phyloP scores from a whole-genome alignment of 2,888 invertebrate genomes.

The Agriopis marginaria region DNA sequence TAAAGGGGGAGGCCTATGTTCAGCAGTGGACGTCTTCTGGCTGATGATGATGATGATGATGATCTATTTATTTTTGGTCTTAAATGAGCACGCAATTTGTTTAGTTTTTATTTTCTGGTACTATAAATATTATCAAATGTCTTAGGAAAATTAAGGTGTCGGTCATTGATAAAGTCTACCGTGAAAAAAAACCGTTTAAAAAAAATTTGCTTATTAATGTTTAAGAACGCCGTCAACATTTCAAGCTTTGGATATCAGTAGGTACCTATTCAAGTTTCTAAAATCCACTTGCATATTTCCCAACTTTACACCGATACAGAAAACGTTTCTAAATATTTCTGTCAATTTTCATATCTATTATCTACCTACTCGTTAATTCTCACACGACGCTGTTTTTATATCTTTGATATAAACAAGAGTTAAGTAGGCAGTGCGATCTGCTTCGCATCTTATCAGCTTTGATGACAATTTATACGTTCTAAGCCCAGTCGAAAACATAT shows the following conservation, averaged over 20 bases:
- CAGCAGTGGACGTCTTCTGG: too few relatives aligned
- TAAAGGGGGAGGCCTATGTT: too few relatives aligned
- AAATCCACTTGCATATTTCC: conserved; percentile 12
- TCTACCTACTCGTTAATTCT: conserved; percentile 32
- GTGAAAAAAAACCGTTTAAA: background rate
- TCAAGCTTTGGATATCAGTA: background rate
- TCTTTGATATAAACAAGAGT: conserved; percentile 33
- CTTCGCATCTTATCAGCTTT: conserved; percentile 36
- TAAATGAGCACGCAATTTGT: too few relatives aligned
- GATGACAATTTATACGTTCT: conserved; percentile 40
- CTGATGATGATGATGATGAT: too few relatives aligned
- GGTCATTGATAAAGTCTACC: background rate
- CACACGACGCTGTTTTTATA: conserved; percentile 30
- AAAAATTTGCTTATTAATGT: background rate
- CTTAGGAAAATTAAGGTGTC: too few relatives aligned
- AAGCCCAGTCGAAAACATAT: conserved; percentile 34
- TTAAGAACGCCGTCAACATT: background rate
- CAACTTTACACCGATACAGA: conserved; percentile 9
- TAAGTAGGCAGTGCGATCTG: conserved; percentile 40
- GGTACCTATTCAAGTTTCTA: background rate
- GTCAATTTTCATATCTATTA: conserved; percentile 30
- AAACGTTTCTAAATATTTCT: conserved; percentile 15
- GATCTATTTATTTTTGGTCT: too few relatives aligned
- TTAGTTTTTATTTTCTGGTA: background rate
- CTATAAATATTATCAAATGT: background rate